Evolutionary conservation across 2,797 vertebrate species (phyloP).

Genomic region (Megaceryle alcyon): DNA sequence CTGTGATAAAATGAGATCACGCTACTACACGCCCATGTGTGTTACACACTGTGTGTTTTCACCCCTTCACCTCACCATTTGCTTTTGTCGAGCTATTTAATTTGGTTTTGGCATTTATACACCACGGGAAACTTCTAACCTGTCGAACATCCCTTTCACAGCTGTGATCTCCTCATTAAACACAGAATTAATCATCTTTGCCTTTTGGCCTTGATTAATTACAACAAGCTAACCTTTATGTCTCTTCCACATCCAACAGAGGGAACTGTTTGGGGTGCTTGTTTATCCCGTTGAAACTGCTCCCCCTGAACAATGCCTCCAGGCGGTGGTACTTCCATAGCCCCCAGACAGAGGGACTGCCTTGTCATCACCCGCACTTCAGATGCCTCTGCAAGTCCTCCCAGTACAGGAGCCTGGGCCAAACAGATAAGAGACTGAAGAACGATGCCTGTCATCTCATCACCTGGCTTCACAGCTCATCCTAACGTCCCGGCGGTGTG

Average conservation of each 20-base stretch:
- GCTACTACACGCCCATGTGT: neutral
- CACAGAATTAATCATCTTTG: neutral
- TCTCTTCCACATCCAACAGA: neutral
- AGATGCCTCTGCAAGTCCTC: neutral
- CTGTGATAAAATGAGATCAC: neutral
- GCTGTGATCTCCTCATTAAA: neutral
- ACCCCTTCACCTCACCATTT: neutral
- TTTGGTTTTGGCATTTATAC: neutral
- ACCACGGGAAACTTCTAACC: neutral
- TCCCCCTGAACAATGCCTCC: neutral
- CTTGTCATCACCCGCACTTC: neutral
- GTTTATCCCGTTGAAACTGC: neutral
- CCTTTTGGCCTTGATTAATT: neutral
- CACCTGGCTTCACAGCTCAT: neutral
- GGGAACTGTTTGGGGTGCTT: neutral
- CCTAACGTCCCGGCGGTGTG: accelerated
- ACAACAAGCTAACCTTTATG: neutral
- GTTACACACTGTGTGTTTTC: neutral
- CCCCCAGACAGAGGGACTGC: neutral
- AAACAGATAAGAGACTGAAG: neutral
- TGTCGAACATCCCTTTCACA: neutral
- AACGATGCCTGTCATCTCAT: neutral
- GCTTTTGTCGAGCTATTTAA: neutral
- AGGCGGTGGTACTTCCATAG: neutral
- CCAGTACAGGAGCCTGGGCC: neutral